phyloP scores from a whole-genome alignment of 2,888 invertebrate genomes.

The Dicroscelio sp. region DNA sequence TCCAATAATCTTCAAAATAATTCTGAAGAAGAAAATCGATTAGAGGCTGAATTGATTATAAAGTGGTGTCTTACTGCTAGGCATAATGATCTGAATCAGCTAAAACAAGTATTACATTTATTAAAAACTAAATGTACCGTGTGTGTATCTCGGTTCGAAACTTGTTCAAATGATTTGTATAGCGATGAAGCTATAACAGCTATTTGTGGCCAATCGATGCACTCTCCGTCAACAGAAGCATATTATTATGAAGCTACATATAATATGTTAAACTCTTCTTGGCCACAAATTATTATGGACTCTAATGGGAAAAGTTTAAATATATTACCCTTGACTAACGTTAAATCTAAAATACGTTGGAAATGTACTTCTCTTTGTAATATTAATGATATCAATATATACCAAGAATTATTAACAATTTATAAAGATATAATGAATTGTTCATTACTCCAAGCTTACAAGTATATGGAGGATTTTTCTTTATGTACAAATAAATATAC shows the following conservation, averaged over 20 bases:
- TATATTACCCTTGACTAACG: not conserved
- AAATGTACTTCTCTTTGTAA: slow-evolving; percentile 22
- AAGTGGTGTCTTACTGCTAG: slow-evolving; percentile 45
- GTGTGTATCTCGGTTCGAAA: slow-evolving; percentile 24
- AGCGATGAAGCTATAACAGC: slow-evolving; percentile 2
- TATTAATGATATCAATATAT: not conserved
- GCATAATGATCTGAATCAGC: not conserved
- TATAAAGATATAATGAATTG: not conserved
- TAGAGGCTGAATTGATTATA: slow-evolving; percentile 20
- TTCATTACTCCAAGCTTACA: not conserved
- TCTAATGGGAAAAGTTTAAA: not conserved
- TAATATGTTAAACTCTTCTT: not conserved
- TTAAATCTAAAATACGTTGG: not conserved
- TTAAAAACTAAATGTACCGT: slow-evolving; percentile 22
- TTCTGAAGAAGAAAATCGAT: slow-evolving; percentile 18
- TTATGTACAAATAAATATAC: not conserved
- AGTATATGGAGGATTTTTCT: not conserved
- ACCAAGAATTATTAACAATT: not conserved
- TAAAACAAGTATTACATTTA: not conserved
- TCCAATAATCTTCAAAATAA: not conserved
- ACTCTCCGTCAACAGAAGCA: slow-evolving; percentile 15
- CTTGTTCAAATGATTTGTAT: not conserved
- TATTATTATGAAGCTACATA: slow-evolving; percentile 38
- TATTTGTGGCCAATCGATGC: slow-evolving; percentile 38
- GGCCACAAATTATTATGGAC: slow-evolving; percentile 7